These are phyloP conservation scores for Marisa cornuarietis DNA, from an alignment of 1,140 invertebrate species.

Conservation along the genomic window DNA sequence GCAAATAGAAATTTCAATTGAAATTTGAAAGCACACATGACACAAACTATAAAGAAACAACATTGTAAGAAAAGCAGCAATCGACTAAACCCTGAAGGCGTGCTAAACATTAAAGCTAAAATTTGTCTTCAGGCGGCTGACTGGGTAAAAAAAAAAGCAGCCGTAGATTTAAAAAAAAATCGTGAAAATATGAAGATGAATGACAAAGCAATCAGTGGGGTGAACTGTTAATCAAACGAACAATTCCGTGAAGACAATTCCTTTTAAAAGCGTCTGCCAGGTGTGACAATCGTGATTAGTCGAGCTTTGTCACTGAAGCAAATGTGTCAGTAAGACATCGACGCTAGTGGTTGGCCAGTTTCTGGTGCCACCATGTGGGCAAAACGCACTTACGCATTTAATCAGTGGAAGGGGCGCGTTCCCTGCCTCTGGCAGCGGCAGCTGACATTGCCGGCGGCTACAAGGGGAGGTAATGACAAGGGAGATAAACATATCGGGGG, in stretches of 20 bases:
- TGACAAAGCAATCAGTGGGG: not conserved
- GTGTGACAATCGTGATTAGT: not conserved
- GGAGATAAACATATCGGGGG: not conserved
- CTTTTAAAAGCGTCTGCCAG: not conserved
- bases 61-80: too few relatives aligned
- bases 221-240: not conserved
- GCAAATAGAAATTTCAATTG: too few relatives aligned
- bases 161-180: too few relatives aligned
- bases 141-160: too few relatives aligned
- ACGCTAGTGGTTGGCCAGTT: not conserved
- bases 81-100: too few relatives aligned
- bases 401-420: conserved; percentile 10
- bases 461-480: not conserved
- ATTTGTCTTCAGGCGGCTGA: too few relatives aligned
- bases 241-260: not conserved
- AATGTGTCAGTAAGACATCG: too few relatives aligned
- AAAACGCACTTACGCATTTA: conserved; percentile 24
- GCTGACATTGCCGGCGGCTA: conserved; percentile 4
- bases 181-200: not conserved
- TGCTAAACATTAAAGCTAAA: too few relatives aligned
- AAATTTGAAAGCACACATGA: too few relatives aligned
- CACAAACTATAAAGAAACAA: too few relatives aligned
- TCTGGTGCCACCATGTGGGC: not conserved
- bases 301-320: not conserved
- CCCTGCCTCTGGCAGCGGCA: conserved; percentile 10